Evolutionary conservation across 2,888 invertebrate species (phyloP), one percentile per base, ranked within the genome.

Genomic region (Platycnemis pennipes): DNA sequence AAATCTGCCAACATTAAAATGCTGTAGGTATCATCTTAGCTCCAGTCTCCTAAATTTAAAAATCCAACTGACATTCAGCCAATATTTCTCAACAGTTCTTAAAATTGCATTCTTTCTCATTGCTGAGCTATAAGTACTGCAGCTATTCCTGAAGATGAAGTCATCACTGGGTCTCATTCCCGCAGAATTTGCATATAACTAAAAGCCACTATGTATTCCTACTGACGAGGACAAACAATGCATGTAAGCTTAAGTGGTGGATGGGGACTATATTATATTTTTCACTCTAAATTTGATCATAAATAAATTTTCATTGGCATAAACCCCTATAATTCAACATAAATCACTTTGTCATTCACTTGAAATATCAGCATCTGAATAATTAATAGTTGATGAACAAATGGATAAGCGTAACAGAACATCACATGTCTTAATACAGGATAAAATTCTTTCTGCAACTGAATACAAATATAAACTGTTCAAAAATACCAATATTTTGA

Each of bases 191-290:
- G 44, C 44, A 69, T 1, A 8, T 42, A 91, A 91, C 91, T 91
- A 91, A 91, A 91, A 91, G 69, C 91, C 91, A 44, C 63, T 91
- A 91, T n/a, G n/a, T n/a, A n/a, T 42, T 42, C n/a, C 42, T 91
- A 91, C 91, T 91, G 44, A 91, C 63, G 91, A 91, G 91, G 77
- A 77, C 31, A 77, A 77, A 13, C 5, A 37, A 13, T 77, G 77
- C 26, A 77, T 37, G 37, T 1, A 77, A 77, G 77, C 77, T 37
- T 13, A 4, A 37, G 49, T 31, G 31, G 37, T 77, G 2, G 0
- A 4, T 77, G 37, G 31, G 16, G 37, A 77, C 13, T 16, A 77
- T 37, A 77, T 77, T 26, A 37, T 8, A 77, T 77, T 5, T 31
- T 37, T 77, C 37, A 77, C 77, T 77, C 26, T 37, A 77, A 77